Conservation (phyloP, 2,113 vertebrate species). For the Clarias gariepinus region DNA sequence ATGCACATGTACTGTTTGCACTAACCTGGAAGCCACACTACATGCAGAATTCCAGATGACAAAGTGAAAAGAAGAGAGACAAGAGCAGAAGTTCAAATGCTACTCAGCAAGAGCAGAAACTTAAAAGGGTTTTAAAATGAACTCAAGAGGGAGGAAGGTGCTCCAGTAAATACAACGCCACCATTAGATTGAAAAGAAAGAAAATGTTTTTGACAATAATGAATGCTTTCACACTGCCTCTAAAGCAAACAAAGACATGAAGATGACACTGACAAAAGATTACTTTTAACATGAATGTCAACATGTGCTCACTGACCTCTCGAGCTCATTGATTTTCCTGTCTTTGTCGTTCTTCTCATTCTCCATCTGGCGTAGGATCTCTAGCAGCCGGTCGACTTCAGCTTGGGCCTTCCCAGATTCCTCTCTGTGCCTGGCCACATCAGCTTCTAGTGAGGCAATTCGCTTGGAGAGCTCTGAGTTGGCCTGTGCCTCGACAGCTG, state of each 20-base stretch:
- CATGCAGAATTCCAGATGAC: slow-evolving; percentile 81
- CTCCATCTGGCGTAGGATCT: slow-evolving; percentile 97
- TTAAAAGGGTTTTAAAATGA: slow-evolving; percentile 21
- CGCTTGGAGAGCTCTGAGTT: slow-evolving; percentile 87
- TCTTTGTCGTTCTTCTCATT: slow-evolving; percentile 99
- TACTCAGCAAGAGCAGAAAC: slow-evolving; percentile 41
- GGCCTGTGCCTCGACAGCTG: slow-evolving; percentile 85
- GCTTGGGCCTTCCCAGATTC: slow-evolving; percentile 91
- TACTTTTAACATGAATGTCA: slow-evolving; percentile 7
- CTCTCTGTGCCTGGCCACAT: slow-evolving; percentile 83
- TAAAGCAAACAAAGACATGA: slow-evolving; percentile 9
- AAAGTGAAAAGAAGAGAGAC: slow-evolving; percentile 79
- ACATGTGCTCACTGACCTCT: slow-evolving; percentile 77
- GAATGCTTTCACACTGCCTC: slow-evolving; percentile 19
- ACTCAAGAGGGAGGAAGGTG: slow-evolving; percentile 15
- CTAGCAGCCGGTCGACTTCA: slow-evolving; percentile 94
- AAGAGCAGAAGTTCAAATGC: slow-evolving; percentile 50
- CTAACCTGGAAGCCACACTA: slow-evolving; percentile 98
- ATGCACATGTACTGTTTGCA: slow-evolving; percentile 67
- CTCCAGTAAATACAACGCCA: slow-evolving; percentile 9
- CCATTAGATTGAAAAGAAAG: slow-evolving; percentile 14
- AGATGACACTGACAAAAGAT: slow-evolving; percentile 4
- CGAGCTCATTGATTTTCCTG: slow-evolving; percentile 93
- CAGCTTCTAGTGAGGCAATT: slow-evolving; percentile 83
- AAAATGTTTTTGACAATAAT: slow-evolving; percentile 12